Conservation (phyloP, 2,888 invertebrate species). For the Drosophila paramelanica region DNA sequence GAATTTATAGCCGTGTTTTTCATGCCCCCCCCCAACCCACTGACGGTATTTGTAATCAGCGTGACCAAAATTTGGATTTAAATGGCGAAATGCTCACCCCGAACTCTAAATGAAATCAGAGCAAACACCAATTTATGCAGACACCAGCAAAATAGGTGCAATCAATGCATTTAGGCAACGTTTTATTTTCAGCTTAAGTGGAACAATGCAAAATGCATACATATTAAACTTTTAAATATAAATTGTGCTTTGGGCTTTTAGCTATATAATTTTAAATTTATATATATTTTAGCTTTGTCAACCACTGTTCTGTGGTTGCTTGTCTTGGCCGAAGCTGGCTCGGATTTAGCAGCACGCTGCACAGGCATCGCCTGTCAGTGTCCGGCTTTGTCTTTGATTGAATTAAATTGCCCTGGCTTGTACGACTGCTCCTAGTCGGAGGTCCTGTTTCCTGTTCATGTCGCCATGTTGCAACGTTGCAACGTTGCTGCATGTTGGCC, state of each 20-base stretch:
- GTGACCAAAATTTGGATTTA: conserved; percentile 54
- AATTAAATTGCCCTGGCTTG: conserved; percentile 70
- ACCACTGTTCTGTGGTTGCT: not conserved
- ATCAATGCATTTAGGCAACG: not conserved
- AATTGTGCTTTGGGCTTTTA: too few relatives aligned
- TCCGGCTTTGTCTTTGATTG: conserved; percentile 74
- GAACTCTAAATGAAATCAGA: conserved; percentile 13
- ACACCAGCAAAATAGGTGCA: not conserved
- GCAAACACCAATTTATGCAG: conserved; percentile 1
- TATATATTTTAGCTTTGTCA: too few relatives aligned
- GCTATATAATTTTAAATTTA: too few relatives aligned
- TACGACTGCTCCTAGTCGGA: conserved; percentile 20
- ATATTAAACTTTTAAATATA: too few relatives aligned
- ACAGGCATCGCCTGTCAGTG: conserved; percentile 53
- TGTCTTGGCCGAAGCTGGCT: conserved; percentile 32
- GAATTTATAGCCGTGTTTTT: conserved; percentile 51
- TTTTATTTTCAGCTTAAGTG: too few relatives aligned
- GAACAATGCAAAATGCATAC: too few relatives aligned
- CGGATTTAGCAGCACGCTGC: conserved; percentile 31
- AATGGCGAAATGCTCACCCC: conserved; percentile 37
- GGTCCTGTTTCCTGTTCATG: conserved; percentile 38
- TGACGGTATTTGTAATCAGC: conserved; percentile 56
- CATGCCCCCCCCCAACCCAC: conserved; percentile 5
- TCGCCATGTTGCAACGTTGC: conserved; percentile 37
- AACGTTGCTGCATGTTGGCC: conserved; percentile 46